Conservation (phyloP, 2,113 vertebrate genomes). For the Azemiops feae region DNA sequence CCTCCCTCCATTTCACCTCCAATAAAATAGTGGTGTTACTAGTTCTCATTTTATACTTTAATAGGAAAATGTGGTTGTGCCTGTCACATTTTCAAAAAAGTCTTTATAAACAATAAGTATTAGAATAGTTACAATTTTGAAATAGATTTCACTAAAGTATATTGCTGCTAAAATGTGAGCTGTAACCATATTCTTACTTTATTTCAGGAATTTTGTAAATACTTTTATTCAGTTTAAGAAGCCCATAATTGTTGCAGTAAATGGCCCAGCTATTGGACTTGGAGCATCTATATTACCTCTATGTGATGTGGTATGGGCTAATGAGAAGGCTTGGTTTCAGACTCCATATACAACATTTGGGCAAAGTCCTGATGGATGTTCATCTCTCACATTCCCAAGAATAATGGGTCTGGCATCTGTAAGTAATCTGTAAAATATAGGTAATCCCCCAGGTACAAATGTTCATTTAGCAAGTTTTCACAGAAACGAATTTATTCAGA, state of each 20-base stretch:
- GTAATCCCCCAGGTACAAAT: no score
- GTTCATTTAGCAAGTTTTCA: no score
- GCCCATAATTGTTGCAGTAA: slow-evolving; percentile 95
- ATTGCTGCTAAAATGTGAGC: slow-evolving; percentile 37
- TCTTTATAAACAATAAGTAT: background rate
- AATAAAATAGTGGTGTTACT: background rate
- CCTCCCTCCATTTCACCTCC: background rate
- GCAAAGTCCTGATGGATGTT: slow-evolving; percentile 95
- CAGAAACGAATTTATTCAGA: no score
- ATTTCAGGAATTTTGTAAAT: slow-evolving; percentile 91
- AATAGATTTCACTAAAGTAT: slow-evolving; percentile 25
- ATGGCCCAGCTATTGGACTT: slow-evolving; percentile 92
- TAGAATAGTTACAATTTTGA: background rate
- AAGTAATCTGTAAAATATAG: slow-evolving; percentile 69
- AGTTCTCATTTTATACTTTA: background rate
- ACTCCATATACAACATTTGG: slow-evolving; percentile 93
- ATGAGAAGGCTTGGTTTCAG: slow-evolving; percentile 98
- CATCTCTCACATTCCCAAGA: slow-evolving; percentile 90
- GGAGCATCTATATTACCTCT: slow-evolving; percentile 93
- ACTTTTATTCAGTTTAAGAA: slow-evolving; percentile 99
- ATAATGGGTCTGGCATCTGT: slow-evolving; percentile 97
- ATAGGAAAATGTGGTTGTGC: background rate
- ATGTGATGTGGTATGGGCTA: slow-evolving; percentile 98
- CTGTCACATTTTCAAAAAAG: background rate
- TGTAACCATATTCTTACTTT: slow-evolving; percentile 61